These are phyloP conservation scores for Triplophysa tibetana DNA, from an alignment of 2,113 vertebrate genomes.

Conservation along the genomic window DNA sequence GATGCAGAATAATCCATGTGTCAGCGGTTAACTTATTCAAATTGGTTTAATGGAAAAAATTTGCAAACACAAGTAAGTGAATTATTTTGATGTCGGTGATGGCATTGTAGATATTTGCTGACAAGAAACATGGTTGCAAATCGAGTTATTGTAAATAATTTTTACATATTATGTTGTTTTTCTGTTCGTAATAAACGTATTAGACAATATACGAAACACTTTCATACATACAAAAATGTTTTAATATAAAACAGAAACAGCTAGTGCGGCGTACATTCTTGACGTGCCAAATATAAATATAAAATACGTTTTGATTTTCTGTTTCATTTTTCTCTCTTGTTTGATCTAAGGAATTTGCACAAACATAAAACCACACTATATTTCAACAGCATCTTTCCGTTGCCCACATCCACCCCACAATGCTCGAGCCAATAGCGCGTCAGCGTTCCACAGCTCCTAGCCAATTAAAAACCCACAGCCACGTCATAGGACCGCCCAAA, in stretches of 20 bases:
- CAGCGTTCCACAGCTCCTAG: background rate
- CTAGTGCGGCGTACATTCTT: no score
- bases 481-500: background rate
- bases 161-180: no score
- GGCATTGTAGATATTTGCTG: background rate
- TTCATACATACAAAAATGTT: no score
- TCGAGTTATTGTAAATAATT: background rate
- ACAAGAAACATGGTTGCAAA: background rate
- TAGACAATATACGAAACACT: no score
- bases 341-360: background rate
- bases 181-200: no score
- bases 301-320: background rate
- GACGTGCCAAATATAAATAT: background rate
- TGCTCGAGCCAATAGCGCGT: background rate
- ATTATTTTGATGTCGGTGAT: background rate
- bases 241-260: no score
- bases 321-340: background rate
- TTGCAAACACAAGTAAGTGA: background rate
- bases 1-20: slow-evolving; percentile 14
- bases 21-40: slow-evolving; percentile 22
- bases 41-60: background rate
- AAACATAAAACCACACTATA: background rate
- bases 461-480: background rate
- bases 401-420: background rate
- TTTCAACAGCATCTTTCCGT: background rate